Evolutionary conservation across 2,797 vertebrate species (phyloP).

Genomic region (Poeciliopsis gracilis): DNA sequence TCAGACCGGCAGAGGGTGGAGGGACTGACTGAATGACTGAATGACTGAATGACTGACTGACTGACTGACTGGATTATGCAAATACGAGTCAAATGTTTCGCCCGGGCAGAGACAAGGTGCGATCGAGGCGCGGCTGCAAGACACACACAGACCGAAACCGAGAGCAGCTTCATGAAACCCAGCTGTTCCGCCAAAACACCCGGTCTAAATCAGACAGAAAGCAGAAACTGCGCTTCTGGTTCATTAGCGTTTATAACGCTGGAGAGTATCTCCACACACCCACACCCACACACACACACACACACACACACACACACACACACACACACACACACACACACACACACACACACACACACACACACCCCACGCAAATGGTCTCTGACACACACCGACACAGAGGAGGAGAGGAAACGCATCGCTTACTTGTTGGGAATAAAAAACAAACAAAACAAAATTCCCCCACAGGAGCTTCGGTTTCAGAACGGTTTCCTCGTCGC

Average conservation of each 20-base stretch:
- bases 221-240: not conserved
- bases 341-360: too few relatives aligned
- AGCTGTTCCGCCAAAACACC: not conserved
- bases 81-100: slow-evolving; percentile 79
- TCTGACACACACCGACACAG: not conserved
- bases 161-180: not conserved
- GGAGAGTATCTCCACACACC: not conserved
- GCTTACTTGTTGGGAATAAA: slow-evolving; percentile 47
- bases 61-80: slow-evolving; percentile 70
- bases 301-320: not conserved
- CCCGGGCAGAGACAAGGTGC: slow-evolving; percentile 37
- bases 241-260: not conserved
- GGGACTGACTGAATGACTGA: slow-evolving; percentile 26
- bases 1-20: slow-evolving; percentile 6
- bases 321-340: not conserved
- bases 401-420: slow-evolving; percentile 4
- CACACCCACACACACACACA: not conserved
- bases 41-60: slow-evolving; percentile 13
- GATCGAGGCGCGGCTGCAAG: slow-evolving; percentile 60
- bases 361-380: not conserved
- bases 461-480: slow-evolving; percentile 36
- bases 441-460: slow-evolving; percentile 5
- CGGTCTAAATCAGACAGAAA: not conserved
- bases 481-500: not conserved
- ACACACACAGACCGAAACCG: slow-evolving; percentile 16